Evolutionary conservation across 2,888 invertebrate species (phyloP).

Genomic region (Ceraclea dissimilis): DNA sequence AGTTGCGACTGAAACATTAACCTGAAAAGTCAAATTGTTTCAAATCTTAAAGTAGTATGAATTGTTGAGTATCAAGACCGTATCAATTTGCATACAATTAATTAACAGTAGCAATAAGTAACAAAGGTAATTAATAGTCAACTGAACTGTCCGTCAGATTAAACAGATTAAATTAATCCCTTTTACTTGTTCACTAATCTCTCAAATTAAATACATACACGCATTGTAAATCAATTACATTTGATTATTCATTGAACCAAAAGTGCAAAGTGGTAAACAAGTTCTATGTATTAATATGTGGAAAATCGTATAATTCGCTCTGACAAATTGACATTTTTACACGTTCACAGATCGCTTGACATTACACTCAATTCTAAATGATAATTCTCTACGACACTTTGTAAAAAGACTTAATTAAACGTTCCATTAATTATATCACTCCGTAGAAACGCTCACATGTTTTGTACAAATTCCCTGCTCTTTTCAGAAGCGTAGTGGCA

Average conservation of each 20-base stretch:
- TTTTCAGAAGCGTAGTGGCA: neutral
- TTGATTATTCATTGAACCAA: neutral
- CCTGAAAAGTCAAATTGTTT: too few species aligned
- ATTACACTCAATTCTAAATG: neutral
- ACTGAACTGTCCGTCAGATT: neutral
- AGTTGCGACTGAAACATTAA: too few species aligned
- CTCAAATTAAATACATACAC: neutral
- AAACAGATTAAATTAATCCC: neutral
- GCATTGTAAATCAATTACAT: neutral
- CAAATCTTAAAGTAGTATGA: too few species aligned
- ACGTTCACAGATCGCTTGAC: neutral
- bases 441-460: neutral
- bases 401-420: neutral
- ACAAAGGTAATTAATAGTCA: neutral
- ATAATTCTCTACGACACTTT: neutral
- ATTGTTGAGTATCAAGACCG: too few species aligned
- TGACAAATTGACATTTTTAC: constrained; percentile 1
- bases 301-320: neutral
- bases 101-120: neutral
- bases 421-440: neutral
- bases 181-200: constrained; percentile 2
- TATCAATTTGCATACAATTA: too few species aligned
- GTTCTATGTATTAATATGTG: neutral
- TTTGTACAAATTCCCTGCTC: neutral
- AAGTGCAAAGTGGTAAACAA: neutral